Evolutionary conservation across 2,888 invertebrate genomes (phyloP), one percentile per base, ranked within the genome.

Genomic region (Stramonita haemastoma): DNA sequence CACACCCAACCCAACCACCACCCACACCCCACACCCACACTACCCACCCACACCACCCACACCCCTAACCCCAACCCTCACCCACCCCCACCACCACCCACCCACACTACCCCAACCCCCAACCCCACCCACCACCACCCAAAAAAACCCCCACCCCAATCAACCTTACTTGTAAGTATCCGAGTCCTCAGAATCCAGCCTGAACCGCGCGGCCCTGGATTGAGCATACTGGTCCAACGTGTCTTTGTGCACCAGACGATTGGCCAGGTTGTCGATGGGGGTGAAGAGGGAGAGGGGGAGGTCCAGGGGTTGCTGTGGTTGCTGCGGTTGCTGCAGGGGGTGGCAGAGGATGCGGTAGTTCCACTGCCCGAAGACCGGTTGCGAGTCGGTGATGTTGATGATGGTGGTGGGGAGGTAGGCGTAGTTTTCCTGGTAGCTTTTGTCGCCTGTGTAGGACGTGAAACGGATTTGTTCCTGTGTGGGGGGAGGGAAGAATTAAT

Each of bases 391-490:
- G 34, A 93, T 86, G 85, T 92, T 90, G 57, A 92, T 89, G 87
- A 95, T 93, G 4, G 92, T 93, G n/a, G 93, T 93, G 6, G 94
- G 95, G 0, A 95, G 92, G 89, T 92, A 94, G n/a, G 94, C 93
- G 89, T 91, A 92, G 89, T 95, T 94, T 88, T 95, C 94, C 19
- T 89, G 81, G 46, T 90, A 89, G 87, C 90, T 92, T 91, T 94
- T 94, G 17, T 91, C 91, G 0, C 95, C 94, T 6, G 94, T 92
- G 86, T 93, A 92, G 1, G 94, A 92, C n/a, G 92, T 92, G 85
- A 57, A 85, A 11, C 34, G 19, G 60, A 60, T 60, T 22, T 60
- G 60, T 22, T 60, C 60, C 60, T 60, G 60, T 2, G 60, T 60
- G 15, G 60, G 60, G 15, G 60, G 15, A 13, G 60, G 60, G 60